Evolutionary conservation across 1,140 invertebrate species (phyloP).

Genomic region (Palaemon carinicauda): DNA sequence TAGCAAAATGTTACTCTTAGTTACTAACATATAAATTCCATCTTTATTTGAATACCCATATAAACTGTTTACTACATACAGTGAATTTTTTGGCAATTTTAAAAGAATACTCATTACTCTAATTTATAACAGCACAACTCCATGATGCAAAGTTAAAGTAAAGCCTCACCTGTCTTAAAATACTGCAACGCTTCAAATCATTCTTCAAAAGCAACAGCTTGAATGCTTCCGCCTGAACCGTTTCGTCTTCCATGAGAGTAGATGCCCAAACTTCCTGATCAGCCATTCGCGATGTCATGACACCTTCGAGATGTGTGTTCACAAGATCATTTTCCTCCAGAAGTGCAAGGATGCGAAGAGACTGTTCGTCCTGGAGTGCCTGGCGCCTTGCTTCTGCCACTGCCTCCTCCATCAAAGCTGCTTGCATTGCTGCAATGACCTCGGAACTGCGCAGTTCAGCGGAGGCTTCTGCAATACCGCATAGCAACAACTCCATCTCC

Average conservation of each 20-base stretch:
- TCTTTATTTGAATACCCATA: too few relatives aligned
- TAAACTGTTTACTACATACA: too few relatives aligned
- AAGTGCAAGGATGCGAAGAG: constrained; percentile 76
- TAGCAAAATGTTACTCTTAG: not conserved
- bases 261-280: constrained; percentile 47
- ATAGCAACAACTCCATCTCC: constrained; percentile 44
- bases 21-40: too few relatives aligned
- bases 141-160: not conserved
- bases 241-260: constrained; percentile 53
- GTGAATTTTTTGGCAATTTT: not conserved
- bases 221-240: constrained; percentile 55
- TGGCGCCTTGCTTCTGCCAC: constrained; percentile 71
- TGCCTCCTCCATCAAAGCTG: constrained; percentile 69
- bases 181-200: constrained; percentile 54
- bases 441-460: constrained; percentile 59
- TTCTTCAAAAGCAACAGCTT: constrained; percentile 52
- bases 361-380: constrained; percentile 77
- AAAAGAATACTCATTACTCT: not conserved
- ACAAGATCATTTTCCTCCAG: constrained; percentile 78
- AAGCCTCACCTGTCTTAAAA: constrained; percentile 52
- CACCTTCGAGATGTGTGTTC: constrained; percentile 76
- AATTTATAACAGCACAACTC: not conserved
- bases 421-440: constrained; percentile 62
- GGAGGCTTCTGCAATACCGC: constrained; percentile 54
- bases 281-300: constrained; percentile 34